Evolutionary conservation across 2,797 vertebrate genomes (phyloP).

Genomic region (Macropodus opercularis): DNA sequence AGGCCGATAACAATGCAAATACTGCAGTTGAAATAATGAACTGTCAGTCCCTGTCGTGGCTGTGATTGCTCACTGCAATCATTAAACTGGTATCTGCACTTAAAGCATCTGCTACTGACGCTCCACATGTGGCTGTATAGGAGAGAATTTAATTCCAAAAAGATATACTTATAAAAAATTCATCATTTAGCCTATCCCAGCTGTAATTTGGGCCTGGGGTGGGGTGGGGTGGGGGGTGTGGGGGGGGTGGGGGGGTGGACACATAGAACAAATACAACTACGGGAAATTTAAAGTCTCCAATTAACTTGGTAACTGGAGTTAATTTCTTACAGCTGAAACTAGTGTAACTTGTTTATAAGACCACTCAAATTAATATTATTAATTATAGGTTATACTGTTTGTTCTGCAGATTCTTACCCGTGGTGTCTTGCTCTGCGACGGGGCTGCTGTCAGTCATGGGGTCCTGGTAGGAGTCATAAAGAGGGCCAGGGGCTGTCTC

Average conservation of each 20-base stretch:
- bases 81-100: background rate
- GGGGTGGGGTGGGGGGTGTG: too few species aligned
- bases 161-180: background rate
- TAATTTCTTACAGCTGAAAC: background rate
- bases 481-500: slow-evolving; percentile 59
- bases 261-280: too few species aligned
- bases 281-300: too few species aligned
- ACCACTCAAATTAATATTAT: background rate
- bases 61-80: background rate
- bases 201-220: too few species aligned
- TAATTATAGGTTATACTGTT: background rate
- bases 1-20: background rate
- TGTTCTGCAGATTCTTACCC: slow-evolving; percentile 53
- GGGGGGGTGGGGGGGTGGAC: too few species aligned
- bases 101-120: background rate
- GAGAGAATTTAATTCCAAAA: too few species aligned
- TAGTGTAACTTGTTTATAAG: background rate
- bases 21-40: background rate
- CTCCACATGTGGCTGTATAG: background rate
- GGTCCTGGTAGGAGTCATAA: slow-evolving; percentile 70
- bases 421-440: slow-evolving; percentile 73
- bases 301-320: too few species aligned
- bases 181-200: too few species aligned
- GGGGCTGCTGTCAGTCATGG: slow-evolving; percentile 54
- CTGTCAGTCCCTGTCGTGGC: background rate